Evolutionary conservation across 2,888 invertebrate species (phyloP).

Genomic region (Creontiades dilutus): DNA sequence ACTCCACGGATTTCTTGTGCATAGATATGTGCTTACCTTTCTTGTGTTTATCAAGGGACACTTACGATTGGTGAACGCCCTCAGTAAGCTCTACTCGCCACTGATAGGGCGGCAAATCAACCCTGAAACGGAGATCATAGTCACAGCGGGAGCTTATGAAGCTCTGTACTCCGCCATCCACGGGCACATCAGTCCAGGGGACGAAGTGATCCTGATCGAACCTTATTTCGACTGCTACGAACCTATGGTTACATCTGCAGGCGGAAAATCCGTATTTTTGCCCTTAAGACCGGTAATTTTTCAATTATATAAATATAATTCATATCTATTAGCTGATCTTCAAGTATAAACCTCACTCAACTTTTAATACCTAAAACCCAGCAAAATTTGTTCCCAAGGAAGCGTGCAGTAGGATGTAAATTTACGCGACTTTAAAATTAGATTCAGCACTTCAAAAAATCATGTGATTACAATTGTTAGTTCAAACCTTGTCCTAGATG

Average conservation of each 20-base stretch:
- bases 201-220: conserved; percentile 97
- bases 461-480: too few species aligned
- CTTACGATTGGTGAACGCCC: conserved; percentile 89
- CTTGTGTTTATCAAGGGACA: conserved; percentile 86
- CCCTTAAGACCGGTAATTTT: conserved; percentile 88
- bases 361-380: too few species aligned
- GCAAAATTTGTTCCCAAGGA: too few species aligned
- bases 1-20: too few species aligned
- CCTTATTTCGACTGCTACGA: conserved; percentile 99
- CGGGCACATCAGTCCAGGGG: conserved; percentile 91
- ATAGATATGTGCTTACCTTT: too few species aligned
- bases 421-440: too few species aligned
- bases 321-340: neutral
- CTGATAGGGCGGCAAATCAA: conserved; percentile 88
- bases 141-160: conserved; percentile 96
- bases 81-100: conserved; percentile 91
- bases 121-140: conserved; percentile 90
- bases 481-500: too few species aligned
- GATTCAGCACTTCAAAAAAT: too few species aligned
- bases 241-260: conserved; percentile 93
- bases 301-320: too few species aligned
- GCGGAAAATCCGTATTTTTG: conserved; percentile 92
- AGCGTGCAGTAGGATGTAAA: too few species aligned
- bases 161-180: conserved; percentile 92
- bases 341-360: too few species aligned